Evolutionary conservation across 2,113 vertebrate species (phyloP).

Genomic region (Mus musculus): GRCm39 chr9:49298501-49299000

Average conservation of each 20-base stretch:
- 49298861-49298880: neutral
- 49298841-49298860: neutral
- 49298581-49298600: neutral
- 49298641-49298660: neutral
- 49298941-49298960: neutral
- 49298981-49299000: neutral
- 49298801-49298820: neutral
- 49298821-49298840: neutral
- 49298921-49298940: too few species aligned
- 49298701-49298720: rapidly evolving
- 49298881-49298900: neutral
- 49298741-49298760: too few species aligned
- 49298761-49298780: neutral
- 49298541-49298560: too few species aligned
- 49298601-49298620: neutral
- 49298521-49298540: rapidly evolving
- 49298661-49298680: rapidly evolving
- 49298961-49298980: neutral
- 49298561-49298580: neutral
- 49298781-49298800: neutral
- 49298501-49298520: neutral
- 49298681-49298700: neutral
- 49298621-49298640: neutral
- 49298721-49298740: neutral
- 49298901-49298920: neutral